These are phyloP conservation scores for Pectinophora gossypiella DNA, from an alignment of 1,140 invertebrate genomes.

Conservation along the genomic window DNA sequence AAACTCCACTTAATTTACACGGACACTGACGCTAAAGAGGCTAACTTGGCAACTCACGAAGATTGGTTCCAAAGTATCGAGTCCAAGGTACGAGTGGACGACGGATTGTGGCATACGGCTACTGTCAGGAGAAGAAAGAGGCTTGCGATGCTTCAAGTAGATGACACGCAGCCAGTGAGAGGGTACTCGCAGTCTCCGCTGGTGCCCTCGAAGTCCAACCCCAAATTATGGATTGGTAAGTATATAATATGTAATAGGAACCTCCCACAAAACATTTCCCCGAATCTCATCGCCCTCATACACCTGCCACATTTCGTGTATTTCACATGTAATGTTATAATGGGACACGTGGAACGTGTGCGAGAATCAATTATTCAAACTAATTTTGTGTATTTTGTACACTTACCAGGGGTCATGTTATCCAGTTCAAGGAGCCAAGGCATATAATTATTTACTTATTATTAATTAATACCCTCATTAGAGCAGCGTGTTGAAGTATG, in stretches of 20 bases:
- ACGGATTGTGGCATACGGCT: constrained; percentile 85
- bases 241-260: constrained; percentile 5
- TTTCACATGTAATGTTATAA: no score
- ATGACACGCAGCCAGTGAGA: constrained; percentile 78
- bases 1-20: constrained; percentile 69
- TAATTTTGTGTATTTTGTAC: no score
- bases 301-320: no score
- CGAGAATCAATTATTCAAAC: no score
- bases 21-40: constrained; percentile 61
- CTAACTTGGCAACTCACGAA: constrained; percentile 47
- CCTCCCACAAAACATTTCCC: no score
- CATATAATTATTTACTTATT: no score
- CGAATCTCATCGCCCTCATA: no score
- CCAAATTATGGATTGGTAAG: constrained; percentile 84
- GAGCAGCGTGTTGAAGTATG: no score
- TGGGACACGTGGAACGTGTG: no score
- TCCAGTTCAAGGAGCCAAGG: no score
- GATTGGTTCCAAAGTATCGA: constrained; percentile 74
- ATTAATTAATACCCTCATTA: no score
- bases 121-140: constrained; percentile 80
- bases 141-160: constrained; percentile 81
- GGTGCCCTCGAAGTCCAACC: constrained; percentile 83
- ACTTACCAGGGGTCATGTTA: no score
- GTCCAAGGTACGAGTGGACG: constrained; percentile 77
- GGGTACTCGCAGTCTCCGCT: constrained; percentile 79